Conservation (phyloP, 1,140 invertebrate genomes). For the Drosophila asahinai region DNA sequence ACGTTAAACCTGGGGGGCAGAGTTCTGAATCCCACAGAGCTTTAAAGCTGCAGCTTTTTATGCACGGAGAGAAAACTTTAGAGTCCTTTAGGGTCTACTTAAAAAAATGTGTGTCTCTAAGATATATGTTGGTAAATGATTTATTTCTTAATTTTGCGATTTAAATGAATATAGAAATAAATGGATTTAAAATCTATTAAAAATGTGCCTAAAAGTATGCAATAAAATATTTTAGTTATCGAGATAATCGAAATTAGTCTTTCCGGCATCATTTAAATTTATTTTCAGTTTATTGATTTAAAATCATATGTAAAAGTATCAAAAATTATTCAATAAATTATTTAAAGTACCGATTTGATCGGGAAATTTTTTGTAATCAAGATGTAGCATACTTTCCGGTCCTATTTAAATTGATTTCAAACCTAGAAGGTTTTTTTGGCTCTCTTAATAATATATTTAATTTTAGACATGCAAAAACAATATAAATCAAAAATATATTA, state of each 20-base stretch:
- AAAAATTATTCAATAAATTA: too few relatives aligned
- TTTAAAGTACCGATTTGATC: too few relatives aligned
- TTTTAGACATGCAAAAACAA: too few relatives aligned
- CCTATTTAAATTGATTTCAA: neutral
- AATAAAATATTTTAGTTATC: too few relatives aligned
- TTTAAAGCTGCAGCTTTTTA: constrained; percentile 11
- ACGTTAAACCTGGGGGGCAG: neutral
- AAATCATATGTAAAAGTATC: too few relatives aligned
- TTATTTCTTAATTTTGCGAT: too few relatives aligned
- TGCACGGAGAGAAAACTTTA: neutral
- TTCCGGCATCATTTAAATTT: neutral
- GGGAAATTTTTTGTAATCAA: neutral
- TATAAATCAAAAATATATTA: too few relatives aligned
- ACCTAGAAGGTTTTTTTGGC: too few relatives aligned
- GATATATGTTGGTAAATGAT: too few relatives aligned
- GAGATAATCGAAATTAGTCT: too few relatives aligned
- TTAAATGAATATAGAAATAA: neutral
- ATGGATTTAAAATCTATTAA: neutral
- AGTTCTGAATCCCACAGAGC: constrained; percentile 1
- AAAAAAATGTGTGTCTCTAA: neutral
- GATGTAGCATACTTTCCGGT: neutral
- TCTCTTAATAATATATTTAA: too few relatives aligned
- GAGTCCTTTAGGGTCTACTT: neutral
- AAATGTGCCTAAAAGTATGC: neutral
- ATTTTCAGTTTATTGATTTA: too few relatives aligned